Evolutionary conservation across 2,797 vertebrate species (phyloP), one percentile per base, ranked within the genome.

Genomic region (Gephyroberyx darwinii): DNA sequence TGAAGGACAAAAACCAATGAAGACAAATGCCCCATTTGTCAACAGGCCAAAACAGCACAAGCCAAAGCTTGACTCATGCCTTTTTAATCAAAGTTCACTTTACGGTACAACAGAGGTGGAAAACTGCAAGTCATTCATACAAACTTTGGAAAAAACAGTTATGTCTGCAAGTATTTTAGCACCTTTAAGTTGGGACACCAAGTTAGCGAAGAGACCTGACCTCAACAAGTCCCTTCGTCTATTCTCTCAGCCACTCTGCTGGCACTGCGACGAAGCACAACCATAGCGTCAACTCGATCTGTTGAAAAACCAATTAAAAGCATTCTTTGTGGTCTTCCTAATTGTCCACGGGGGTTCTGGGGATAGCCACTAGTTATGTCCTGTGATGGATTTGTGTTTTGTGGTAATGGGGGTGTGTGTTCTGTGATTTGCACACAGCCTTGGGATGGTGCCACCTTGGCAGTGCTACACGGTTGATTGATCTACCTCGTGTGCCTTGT

Each of bases 381-480:
- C 47, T 33, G 58, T 85, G 79, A 86, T 78, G 64, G 85, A 85
- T 89, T 65, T 72, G 65, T 74, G 62, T 78, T 82, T 77, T 50
- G 41, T 65, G 53, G 45, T 75, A 80, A 84, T 75, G 64, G 26
- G 26, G 26, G 72, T 75, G 63, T 80, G 74, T 61, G 48, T 71
- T 80, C 55, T 56, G 30, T 75, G 45, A 74, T 71, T 76, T 55
- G 26, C 60, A 61, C 47, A 16, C 56, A 50, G 78, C 68, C 54
- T 71, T 86, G 75, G 77, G 83, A 77, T 26, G 62, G 26, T 78
- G 87, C 75, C 88, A 88, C 78, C 47, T 77, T 82, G 83, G 84
- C 88, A 80, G 56, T 31, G 69, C 67, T 75, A 56, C 71, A 51
- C 41, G 68, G 55, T 39, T 86, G 84, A 90, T 86, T 74, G 81